A percentile compares a stretch with the other conserved stretches of the same genome.
Conservation (phyloP, 2,113 vertebrate genomes). For the Anoura caudifer region DNA sequence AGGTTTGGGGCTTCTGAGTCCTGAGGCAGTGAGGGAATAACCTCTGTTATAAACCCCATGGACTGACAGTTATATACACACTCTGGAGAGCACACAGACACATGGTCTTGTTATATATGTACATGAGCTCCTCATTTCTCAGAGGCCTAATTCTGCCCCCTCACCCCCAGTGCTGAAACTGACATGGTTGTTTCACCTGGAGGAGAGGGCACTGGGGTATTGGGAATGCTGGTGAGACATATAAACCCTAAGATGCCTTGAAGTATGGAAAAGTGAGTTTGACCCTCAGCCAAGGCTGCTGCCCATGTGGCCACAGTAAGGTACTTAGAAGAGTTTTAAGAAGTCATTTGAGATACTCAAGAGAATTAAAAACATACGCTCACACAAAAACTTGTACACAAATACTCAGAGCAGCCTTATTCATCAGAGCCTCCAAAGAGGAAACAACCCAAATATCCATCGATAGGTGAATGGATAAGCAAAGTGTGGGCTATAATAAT, state of each 20-base stretch:
- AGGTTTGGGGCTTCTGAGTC: background rate
- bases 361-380: background rate
- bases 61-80: background rate
- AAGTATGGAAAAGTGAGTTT: background rate
- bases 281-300: background rate
- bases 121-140: background rate
- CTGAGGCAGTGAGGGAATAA: background rate
- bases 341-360: background rate
- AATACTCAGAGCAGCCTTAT: background rate
- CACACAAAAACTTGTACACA: background rate
- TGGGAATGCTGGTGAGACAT: too few species aligned
- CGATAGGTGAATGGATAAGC: background rate
- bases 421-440: too few species aligned
- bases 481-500: background rate
- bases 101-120: background rate
- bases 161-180: background rate
- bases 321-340: background rate
- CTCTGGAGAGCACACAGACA: background rate
- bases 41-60: background rate
- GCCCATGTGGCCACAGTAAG: background rate
- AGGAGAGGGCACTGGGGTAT: background rate
- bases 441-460: background rate
- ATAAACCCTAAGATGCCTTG: background rate
- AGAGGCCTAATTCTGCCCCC: background rate
- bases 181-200: background rate